phyloP scores from a whole-genome alignment of 2,113 vertebrate species.

The Chiloscyllium plagiosum region DNA sequence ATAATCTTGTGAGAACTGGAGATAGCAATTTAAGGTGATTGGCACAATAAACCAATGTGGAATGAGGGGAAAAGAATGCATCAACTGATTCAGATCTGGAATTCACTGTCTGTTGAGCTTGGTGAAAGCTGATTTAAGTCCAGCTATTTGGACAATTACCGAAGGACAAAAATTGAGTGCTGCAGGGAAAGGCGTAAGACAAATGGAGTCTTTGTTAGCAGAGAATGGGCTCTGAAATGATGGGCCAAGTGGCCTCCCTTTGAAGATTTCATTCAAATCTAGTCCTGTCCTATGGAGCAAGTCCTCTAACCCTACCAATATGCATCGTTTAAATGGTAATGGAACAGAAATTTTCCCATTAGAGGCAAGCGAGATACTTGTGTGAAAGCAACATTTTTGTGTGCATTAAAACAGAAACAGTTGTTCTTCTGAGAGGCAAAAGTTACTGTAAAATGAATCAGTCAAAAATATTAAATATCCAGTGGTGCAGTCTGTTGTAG shows the following conservation, averaged over 20 bases:
- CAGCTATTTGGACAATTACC: not conserved
- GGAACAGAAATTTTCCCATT: not conserved
- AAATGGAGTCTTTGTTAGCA: not conserved
- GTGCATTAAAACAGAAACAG: not conserved
- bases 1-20: not conserved
- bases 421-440: not conserved
- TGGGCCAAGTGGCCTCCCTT: not conserved
- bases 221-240: not conserved
- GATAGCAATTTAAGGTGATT: not conserved
- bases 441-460: not conserved
- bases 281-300: not conserved
- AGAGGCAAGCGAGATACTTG: not conserved
- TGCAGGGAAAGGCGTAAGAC: not conserved
- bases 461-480: not conserved
- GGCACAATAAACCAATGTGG: not conserved
- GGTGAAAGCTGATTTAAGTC: not conserved
- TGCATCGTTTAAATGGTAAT: not conserved
- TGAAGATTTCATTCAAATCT: not conserved
- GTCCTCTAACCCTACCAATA: not conserved
- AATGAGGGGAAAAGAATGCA: not conserved
- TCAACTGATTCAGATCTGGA: not conserved
- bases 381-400: not conserved
- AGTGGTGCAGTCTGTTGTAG: not conserved
- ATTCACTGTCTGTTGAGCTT: not conserved
- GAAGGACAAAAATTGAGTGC: not conserved